A percentile compares a stretch with the other conserved stretches of the same genome.
Conservation (phyloP, 2,888 invertebrate genomes). For the Tanytarsus gracilentus region DNA sequence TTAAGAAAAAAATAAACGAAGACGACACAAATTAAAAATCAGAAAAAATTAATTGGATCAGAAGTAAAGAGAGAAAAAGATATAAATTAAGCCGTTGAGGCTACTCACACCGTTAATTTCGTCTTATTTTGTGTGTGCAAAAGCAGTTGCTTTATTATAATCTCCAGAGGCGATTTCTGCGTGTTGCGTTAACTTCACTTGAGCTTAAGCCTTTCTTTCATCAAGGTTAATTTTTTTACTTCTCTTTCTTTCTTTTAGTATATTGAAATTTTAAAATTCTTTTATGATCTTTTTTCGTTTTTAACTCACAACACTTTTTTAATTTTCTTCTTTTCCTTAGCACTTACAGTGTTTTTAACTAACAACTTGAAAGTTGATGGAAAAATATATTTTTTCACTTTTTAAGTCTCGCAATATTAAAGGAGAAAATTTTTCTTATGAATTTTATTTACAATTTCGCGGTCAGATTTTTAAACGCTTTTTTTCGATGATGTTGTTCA, state of each 20-base stretch:
- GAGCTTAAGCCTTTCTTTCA: not conserved
- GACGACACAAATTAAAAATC: not conserved
- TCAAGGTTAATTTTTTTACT: conserved; percentile 14
- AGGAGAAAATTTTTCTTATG: not conserved
- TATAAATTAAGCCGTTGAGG: conserved; percentile 9
- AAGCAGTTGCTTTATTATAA: conserved; percentile 19
- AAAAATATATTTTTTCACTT: no score
- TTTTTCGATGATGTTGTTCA: not conserved
- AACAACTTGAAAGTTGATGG: no score
- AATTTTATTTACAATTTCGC: not conserved
- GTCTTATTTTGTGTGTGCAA: conserved; percentile 11
- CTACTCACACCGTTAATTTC: conserved; percentile 19
- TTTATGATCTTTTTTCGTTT: no score
- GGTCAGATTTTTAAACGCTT: not conserved
- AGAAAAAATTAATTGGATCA: conserved; percentile 1
- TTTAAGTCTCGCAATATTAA: no score
- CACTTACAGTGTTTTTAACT: no score
- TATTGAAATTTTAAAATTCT: no score
- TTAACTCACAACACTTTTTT: no score
- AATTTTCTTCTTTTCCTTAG: no score
- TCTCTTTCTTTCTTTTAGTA: not conserved
- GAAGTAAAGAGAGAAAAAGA: no score
- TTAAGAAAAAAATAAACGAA: not conserved
- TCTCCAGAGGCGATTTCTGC: conserved; percentile 16
- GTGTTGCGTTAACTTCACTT: not conserved